A percentile compares a stretch with the other conserved stretches of the same genome.
These are phyloP conservation scores for Caprella mutica DNA, from an alignment of 2,888 invertebrate genomes.

Conservation along the genomic window DNA sequence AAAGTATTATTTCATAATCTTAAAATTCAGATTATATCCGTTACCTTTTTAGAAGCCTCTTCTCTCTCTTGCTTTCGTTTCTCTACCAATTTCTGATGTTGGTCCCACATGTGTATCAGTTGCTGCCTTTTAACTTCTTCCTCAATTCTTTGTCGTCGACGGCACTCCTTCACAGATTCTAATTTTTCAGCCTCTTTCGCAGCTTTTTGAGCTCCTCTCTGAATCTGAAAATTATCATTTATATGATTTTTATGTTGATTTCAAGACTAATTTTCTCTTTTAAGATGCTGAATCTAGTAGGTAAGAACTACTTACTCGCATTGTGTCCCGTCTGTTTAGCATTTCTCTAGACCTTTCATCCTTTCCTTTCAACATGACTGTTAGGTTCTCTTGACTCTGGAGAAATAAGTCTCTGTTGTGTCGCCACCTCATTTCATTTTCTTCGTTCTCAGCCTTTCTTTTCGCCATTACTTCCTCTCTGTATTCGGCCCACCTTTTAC, in stretches of 20 bases:
- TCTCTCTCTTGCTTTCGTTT: conserved; percentile 23
- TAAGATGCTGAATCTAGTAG: too few relatives aligned
- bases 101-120: conserved; percentile 29
- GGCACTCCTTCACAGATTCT: conserved; percentile 7
- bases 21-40: background rate
- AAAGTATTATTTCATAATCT: background rate
- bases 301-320: too few relatives aligned
- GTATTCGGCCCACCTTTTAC: conserved; percentile 26
- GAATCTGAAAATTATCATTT: too few relatives aligned
- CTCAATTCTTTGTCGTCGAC: conserved; percentile 7
- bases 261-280: too few relatives aligned
- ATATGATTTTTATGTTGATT: too few relatives aligned
- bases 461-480: conserved; percentile 24
- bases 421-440: conserved; percentile 25
- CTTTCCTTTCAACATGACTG: conserved; percentile 18
- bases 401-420: conserved; percentile 18
- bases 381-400: conserved; percentile 29
- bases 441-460: conserved; percentile 26
- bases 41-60: conserved; percentile 27
- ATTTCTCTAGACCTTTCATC: conserved; percentile 21
- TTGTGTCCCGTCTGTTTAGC: conserved; percentile 15
- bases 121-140: conserved; percentile 21
- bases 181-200: conserved; percentile 12
- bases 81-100: conserved; percentile 28
- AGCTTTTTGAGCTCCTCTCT: conserved; percentile 11